Percentiles rank a stretch among this genome's conserved stretches.
These are phyloP conservation scores for Zonitis immaculata DNA, from an alignment of 2,888 invertebrate species.

Conservation along the genomic window DNA sequence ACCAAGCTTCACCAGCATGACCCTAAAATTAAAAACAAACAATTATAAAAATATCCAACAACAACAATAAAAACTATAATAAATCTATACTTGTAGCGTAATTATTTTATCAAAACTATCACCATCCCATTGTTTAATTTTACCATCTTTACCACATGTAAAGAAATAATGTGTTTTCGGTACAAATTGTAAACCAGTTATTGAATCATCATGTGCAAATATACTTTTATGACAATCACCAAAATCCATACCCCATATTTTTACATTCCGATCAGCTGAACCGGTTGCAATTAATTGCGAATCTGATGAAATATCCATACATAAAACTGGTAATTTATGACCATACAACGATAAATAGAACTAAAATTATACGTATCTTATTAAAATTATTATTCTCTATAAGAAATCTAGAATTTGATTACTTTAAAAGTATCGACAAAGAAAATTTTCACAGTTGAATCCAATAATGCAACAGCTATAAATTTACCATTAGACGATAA, in stretches of 20 bases:
- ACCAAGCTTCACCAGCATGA: conserved; percentile 76
- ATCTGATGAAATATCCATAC: conserved; percentile 90
- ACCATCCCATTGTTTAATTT: conserved; percentile 95
- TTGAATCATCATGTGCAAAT: conserved; percentile 94
- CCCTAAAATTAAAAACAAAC: conserved; percentile 53
- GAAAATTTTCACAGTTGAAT: conserved; percentile 93
- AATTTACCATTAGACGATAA: conserved; percentile 83
- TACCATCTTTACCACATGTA: conserved; percentile 89
- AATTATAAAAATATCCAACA: not conserved
- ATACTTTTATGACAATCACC: conserved; percentile 97
- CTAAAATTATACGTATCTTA: too few species aligned
- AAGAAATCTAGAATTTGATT: conserved; percentile 30
- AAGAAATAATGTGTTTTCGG: conserved; percentile 91
- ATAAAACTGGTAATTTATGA: conserved; percentile 90
- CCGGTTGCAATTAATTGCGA: conserved; percentile 85
- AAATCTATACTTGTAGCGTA: conserved; percentile 64
- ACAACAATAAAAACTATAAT: not conserved
- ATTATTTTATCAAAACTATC: conserved; percentile 87
- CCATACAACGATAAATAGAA: conserved; percentile 94
- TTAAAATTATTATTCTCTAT: too few species aligned
- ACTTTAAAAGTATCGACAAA: conserved; percentile 93
- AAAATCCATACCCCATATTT: conserved; percentile 98
- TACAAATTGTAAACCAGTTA: conserved; percentile 84
- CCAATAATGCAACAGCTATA: conserved; percentile 83
- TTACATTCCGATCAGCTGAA: conserved; percentile 91